Evolutionary conservation across 2,113 vertebrate species (phyloP).

Genomic region (Tor tambroides): DNA sequence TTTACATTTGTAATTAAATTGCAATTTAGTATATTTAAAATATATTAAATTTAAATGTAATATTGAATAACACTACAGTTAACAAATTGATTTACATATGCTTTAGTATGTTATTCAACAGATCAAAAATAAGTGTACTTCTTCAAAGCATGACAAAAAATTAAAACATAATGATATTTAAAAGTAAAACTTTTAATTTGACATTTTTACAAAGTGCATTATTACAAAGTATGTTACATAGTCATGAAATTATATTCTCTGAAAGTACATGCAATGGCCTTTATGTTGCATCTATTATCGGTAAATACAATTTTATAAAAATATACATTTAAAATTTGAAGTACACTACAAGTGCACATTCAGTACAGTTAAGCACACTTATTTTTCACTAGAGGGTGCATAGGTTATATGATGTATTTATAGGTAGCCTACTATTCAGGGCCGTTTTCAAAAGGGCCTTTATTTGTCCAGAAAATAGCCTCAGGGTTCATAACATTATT

Average conservation of each 20-base stretch:
- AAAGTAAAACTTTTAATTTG: background rate
- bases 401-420: background rate
- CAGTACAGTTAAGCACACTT: background rate
- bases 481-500: constrained; percentile 58
- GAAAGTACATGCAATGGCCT: background rate
- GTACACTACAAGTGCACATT: background rate
- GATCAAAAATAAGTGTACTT: background rate
- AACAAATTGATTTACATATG: too few relatives aligned
- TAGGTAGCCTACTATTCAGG: background rate
- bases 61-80: background rate
- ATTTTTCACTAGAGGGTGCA: background rate
- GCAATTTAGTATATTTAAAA: too few relatives aligned
- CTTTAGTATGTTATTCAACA: constrained; percentile 3
- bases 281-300: background rate
- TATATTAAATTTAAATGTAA: too few relatives aligned
- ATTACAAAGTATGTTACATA: background rate
- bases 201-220: background rate
- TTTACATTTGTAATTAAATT: too few relatives aligned
- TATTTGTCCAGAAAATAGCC: constrained; percentile 49
- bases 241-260: background rate
- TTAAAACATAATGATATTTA: background rate
- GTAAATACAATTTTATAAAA: background rate
- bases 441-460: constrained; percentile 31
- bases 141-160: background rate
- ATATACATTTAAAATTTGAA: background rate